Evolutionary conservation across 1,140 invertebrate genomes (phyloP).

Genomic region (Saxidomus purpurata): DNA sequence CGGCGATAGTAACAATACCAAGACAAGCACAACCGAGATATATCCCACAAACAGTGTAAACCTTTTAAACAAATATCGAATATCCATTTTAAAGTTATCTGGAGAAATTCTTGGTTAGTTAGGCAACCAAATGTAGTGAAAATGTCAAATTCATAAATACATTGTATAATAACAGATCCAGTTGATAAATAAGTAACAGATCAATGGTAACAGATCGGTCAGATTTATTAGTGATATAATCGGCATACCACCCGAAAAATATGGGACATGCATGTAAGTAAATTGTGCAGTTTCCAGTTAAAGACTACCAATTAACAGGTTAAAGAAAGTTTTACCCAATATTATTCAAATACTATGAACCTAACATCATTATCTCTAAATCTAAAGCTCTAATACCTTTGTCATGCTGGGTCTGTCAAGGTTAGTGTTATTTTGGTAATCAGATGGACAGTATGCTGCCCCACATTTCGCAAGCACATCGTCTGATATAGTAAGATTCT

Average conservation of each 20-base stretch:
- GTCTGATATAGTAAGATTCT: background rate
- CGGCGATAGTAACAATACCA: slow-evolving; percentile 93
- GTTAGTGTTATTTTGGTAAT: slow-evolving; percentile 48
- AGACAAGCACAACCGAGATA: slow-evolving; percentile 94
- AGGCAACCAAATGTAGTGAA: no score
- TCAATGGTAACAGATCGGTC: no score
- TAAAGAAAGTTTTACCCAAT: no score
- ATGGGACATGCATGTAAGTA: no score
- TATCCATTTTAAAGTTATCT: no score
- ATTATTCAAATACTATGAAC: no score
- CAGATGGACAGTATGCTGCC: slow-evolving; percentile 51
- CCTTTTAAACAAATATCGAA: slow-evolving; percentile 47
- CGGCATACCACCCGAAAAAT: no score
- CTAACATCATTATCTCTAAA: background rate
- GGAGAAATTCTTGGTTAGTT: no score
- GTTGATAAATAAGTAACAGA: no score
- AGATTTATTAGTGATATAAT: no score
- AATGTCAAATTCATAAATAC: background rate
- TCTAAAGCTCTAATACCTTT: slow-evolving; percentile 16
- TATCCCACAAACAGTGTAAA: slow-evolving; percentile 92
- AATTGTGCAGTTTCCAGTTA: no score
- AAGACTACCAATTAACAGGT: no score
- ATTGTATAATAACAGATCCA: background rate
- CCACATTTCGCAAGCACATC: slow-evolving; percentile 26
- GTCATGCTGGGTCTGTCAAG: slow-evolving; percentile 32